phyloP scores from a whole-genome alignment of 2,797 vertebrate species.

The Danionella dracula region DNA sequence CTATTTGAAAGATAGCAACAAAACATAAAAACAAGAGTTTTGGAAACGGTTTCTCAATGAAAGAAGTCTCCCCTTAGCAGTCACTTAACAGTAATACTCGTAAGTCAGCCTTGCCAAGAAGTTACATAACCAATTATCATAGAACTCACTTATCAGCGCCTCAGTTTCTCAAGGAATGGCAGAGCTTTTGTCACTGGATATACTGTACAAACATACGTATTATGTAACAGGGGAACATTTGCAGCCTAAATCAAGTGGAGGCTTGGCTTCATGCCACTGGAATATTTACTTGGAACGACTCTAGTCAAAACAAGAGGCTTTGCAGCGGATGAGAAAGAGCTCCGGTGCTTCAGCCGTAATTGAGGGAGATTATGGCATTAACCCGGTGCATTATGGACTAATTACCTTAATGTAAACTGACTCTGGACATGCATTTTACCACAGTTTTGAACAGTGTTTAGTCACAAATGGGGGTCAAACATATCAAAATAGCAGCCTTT shows the following conservation, averaged over 20 bases:
- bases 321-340: not conserved
- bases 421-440: not conserved
- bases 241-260: not conserved
- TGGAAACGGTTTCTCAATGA: too few relatives aligned
- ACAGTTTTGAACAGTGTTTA: too few relatives aligned
- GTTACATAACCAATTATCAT: conserved; percentile 13
- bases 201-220: not conserved
- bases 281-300: not conserved
- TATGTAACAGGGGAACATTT: not conserved
- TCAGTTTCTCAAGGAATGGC: not conserved
- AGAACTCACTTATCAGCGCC: not conserved
- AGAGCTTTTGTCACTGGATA: not conserved
- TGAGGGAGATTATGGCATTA: not conserved
- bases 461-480: too few relatives aligned
- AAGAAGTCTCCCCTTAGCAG: too few relatives aligned
- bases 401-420: not conserved
- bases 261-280: not conserved
- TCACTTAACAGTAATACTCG: too few relatives aligned
- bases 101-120: not conserved
- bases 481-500: too few relatives aligned
- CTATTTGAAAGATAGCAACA: too few relatives aligned
- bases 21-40: too few relatives aligned
- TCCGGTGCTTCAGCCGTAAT: not conserved
- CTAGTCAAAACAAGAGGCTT: not conserved
- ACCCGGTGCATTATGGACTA: not conserved